These are phyloP conservation scores for Dromaius novaehollandiae DNA, from an alignment of 2,113 vertebrate genomes.

Conservation along the genomic window DNA sequence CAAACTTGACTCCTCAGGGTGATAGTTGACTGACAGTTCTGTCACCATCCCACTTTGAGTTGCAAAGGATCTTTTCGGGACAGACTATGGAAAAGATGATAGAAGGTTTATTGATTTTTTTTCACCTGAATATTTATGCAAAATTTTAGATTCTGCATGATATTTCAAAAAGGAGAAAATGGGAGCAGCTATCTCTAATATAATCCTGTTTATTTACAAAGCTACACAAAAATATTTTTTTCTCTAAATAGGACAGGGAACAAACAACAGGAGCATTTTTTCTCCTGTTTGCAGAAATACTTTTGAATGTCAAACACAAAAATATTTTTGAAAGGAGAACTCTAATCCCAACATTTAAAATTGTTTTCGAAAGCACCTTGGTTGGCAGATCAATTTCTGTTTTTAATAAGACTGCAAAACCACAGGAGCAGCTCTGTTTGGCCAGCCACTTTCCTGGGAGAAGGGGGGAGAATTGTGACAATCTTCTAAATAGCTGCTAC, in stretches of 20 bases:
- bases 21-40: neutral
- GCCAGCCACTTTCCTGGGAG: neutral
- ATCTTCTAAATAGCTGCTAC: neutral
- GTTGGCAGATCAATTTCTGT: neutral
- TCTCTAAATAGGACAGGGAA: neutral
- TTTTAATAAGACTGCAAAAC: neutral
- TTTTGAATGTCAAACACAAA: neutral
- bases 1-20: neutral
- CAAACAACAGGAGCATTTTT: neutral
- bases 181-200: neutral
- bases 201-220: neutral
- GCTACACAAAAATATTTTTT: neutral
- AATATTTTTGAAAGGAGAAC: neutral
- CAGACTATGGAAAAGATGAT: no score
- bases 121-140: neutral
- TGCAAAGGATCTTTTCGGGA: neutral
- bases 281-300: no score
- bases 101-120: neutral
- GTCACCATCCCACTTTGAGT: neutral
- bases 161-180: neutral
- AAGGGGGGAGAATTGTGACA: neutral
- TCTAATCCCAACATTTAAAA: neutral
- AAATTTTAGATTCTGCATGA: neutral
- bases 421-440: neutral
- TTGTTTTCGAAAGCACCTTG: neutral